These are phyloP conservation scores for Chlorops oryzae DNA, from an alignment of 1,140 invertebrate genomes.

Conservation along the genomic window DNA sequence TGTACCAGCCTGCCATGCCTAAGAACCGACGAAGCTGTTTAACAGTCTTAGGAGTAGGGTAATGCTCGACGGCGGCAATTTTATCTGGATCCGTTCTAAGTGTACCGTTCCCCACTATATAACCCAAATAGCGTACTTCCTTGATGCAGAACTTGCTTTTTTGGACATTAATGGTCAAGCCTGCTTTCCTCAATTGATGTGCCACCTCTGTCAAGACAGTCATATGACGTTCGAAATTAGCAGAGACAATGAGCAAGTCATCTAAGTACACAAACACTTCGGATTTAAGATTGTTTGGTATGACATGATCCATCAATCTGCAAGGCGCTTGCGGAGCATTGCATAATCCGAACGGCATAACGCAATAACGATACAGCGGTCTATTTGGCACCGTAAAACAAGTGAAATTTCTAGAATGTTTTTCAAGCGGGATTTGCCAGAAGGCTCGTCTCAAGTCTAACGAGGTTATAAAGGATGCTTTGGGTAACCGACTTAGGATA, in stretches of 20 bases:
- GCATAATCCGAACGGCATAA: constrained; percentile 5
- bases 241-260: neutral
- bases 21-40: constrained; percentile 21
- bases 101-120: constrained; percentile 14
- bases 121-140: constrained; percentile 26
- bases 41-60: constrained; percentile 14
- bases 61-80: constrained; percentile 12
- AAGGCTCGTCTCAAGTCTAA: constrained; percentile 8
- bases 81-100: constrained; percentile 17
- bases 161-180: constrained; percentile 47
- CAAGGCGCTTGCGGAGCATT: constrained; percentile 3
- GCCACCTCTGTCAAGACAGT: neutral
- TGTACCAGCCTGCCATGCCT: constrained; percentile 35
- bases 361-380: too few species aligned
- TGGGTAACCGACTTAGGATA: constrained; percentile 11
- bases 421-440: constrained; percentile 21
- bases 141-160: constrained; percentile 46
- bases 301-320: constrained; percentile 4
- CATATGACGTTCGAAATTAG: neutral
- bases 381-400: too few species aligned
- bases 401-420: too few species aligned
- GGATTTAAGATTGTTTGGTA: neutral
- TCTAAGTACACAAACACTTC: constrained; percentile 1
- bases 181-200: constrained; percentile 17
- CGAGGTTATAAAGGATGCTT: constrained; percentile 10